Evolutionary conservation across 2,888 invertebrate genomes (phyloP).

Genomic region (Pasiphila rectangulata): DNA sequence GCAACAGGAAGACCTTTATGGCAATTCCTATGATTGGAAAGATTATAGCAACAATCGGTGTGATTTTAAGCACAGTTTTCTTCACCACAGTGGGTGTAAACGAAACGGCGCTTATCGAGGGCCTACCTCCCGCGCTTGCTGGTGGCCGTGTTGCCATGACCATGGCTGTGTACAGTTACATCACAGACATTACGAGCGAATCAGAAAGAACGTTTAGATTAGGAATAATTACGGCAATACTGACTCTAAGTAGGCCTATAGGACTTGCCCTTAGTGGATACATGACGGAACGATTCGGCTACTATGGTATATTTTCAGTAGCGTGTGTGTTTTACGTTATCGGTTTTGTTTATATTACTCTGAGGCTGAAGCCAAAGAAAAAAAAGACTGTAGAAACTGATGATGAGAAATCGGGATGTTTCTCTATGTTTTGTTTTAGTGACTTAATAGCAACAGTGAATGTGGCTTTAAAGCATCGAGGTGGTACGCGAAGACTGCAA

Average conservation of each 20-base stretch:
- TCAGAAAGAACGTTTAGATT: constrained; percentile 83
- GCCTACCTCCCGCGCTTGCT: constrained; percentile 81
- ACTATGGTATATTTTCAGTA: constrained; percentile 70
- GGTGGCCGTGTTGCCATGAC: constrained; percentile 83
- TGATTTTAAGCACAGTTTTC: constrained; percentile 80
- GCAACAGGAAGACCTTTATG: constrained; percentile 81
- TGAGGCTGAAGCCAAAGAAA: constrained; percentile 63
- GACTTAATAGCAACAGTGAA: constrained; percentile 73
- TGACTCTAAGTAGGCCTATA: constrained; percentile 75
- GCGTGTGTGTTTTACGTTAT: constrained; percentile 68
- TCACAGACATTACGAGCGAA: constrained; percentile 81
- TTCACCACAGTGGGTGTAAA: constrained; percentile 79
- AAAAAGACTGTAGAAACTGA: constrained; percentile 59
- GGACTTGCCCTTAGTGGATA: constrained; percentile 80
- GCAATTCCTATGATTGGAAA: constrained; percentile 82
- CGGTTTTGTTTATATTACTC: constrained; percentile 68
- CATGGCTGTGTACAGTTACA: constrained; percentile 83
- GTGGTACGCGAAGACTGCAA: constrained; percentile 62
- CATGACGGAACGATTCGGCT: constrained; percentile 71
- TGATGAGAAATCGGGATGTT: constrained; percentile 47
- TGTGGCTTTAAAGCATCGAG: constrained; percentile 64
- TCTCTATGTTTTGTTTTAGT: constrained; percentile 60
- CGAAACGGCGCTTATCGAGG: constrained; percentile 79
- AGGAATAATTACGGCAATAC: constrained; percentile 80
- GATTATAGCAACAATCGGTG: constrained; percentile 75